Evolutionary conservation across 2,888 invertebrate genomes (phyloP), one percentile per base, ranked within the genome.

Genomic region (Rhagonycha lutea): DNA sequence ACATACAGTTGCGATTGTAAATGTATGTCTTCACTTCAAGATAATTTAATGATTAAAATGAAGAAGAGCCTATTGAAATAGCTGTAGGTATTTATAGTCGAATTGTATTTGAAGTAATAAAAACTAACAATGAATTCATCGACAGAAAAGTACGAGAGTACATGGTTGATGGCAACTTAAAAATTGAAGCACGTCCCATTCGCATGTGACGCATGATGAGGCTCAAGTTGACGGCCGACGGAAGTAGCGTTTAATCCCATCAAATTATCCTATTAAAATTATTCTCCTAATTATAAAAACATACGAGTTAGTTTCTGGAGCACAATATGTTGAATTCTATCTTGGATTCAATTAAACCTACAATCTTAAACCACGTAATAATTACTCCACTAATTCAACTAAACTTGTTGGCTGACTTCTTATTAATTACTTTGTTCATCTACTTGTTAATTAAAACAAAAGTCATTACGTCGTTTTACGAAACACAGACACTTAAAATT

Each of bases 181-280:
- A 77, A 77, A 70, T 77, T 77, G 32, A 70, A 75, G 75, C 77
- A 77, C 77, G 77, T 77, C 70, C 74, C 72, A 70, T 77, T 77
- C 75, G 75, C 77, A 78, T 78, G 78, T 78, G 78, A 78, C 76
- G 78, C 75, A 77, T 74, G 70, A 72, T 65, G 72, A 76, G 69
- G 70, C 78, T 76, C 76, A 73, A 78, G 74, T 75, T 76, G 76
- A 78, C 76, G 77, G 79, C 81, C 82, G 83, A 82, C 86, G 85
- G 87, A 87, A 86, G 86, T 86, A 81, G 83, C 85, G 84, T 86
- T 86, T 86, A 86, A 84, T 83, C 83, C 82, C 78, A 80, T 84
- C 85, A 82, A 86, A 86, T 86, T 87, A 86, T 87, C 84, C 85
- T 85, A 86, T 86, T 86, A 85, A 85, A 86, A 85, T 86, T 85